Base-by-base conservation (phyloP, 2,797 vertebrate species). In the Hemitrygon akajei region DNA sequence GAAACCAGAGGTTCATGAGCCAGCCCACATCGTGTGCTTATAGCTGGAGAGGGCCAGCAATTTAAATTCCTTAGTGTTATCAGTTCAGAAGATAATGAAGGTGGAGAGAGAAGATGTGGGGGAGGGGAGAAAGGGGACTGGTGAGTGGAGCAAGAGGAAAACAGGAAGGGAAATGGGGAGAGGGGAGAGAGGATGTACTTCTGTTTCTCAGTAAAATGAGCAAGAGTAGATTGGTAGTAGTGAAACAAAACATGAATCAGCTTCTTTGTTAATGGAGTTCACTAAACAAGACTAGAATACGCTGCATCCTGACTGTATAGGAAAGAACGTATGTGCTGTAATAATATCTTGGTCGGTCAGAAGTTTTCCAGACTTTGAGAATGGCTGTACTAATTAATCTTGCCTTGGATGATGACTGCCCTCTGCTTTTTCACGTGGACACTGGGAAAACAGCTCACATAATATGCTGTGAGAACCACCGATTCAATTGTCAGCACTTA, bases 141-240 rank as follows among this genome's bases (percentile, higher is more conserved):
- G 37, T 37, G 37, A 37, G 37, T 37, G 37, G 0, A 37, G 37
- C 37, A 37, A 37, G 37, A 20, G 58, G 69, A 56, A 60, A 34
- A 82, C 84, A 37, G 76, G 12, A n/a, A 18, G 93, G 93, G 40
- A 47, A 47, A 47, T 47, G 47, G 94, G 93, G 82, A 93, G 94
- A 0, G 94, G 22, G 37, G 16, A 47, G 20, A 82, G 20, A 40
- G 1, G 7, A 47, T 14, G 14, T 40, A 47, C 7, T 82, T 82
- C 2, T 69, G 18, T 69, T 47, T 77, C 75, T 77, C 30, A 77
- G 12, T 77, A 77, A 77, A 77, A 14, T 14, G n/a, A 77, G 76
- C 0, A 34, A 79, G 11, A 34, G 76, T 14, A 30, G n/a, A 30
- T 34, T 84, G 22, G 47, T 27, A 84, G 16, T 84, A 25, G 20